phyloP scores from a whole-genome alignment of 2,797 vertebrate species.

The Ctenopoma multispine region DNA sequence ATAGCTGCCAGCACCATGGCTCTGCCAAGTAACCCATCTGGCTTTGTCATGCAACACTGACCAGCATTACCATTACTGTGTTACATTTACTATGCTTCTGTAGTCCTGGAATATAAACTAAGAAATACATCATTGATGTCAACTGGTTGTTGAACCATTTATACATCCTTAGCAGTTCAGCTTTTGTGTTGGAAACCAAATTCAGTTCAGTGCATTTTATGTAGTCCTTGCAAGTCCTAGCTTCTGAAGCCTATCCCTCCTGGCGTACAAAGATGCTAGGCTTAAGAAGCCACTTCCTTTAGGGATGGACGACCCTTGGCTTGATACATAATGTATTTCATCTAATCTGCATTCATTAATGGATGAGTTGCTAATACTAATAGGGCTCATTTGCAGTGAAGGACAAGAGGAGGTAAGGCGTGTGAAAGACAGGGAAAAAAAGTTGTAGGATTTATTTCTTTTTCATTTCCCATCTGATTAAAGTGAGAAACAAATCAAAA shows the following conservation, averaged over 20 bases:
- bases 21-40: conserved; percentile 81
- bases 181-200: conserved; percentile 22
- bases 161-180: background rate
- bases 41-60: conserved; percentile 74
- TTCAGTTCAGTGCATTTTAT: conserved; percentile 1
- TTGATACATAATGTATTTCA: conserved; percentile 74
- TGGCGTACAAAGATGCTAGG: conserved; percentile 11
- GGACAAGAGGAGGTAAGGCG: conserved; percentile 40
- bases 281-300: conserved; percentile 35
- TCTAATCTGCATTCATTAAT: conserved; percentile 78
- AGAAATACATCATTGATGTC: conserved; percentile 38
- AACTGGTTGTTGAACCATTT: conserved; percentile 25
- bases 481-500: conserved; percentile 28
- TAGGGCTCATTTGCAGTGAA: conserved; percentile 57
- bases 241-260: conserved; percentile 8
- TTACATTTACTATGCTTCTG: conserved; percentile 39
- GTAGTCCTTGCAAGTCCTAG: background rate
- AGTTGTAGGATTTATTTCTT: conserved; percentile 11
- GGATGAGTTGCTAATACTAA: conserved; percentile 69
- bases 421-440: conserved; percentile 19
- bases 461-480: conserved; percentile 8
- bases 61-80: conserved; percentile 55
- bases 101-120: conserved; percentile 43
- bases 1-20: conserved; percentile 65
- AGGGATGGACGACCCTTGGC: conserved; percentile 51